Evolutionary conservation across 2,888 invertebrate genomes (phyloP).

Genomic region (Hipparchia sbordonii): DNA sequence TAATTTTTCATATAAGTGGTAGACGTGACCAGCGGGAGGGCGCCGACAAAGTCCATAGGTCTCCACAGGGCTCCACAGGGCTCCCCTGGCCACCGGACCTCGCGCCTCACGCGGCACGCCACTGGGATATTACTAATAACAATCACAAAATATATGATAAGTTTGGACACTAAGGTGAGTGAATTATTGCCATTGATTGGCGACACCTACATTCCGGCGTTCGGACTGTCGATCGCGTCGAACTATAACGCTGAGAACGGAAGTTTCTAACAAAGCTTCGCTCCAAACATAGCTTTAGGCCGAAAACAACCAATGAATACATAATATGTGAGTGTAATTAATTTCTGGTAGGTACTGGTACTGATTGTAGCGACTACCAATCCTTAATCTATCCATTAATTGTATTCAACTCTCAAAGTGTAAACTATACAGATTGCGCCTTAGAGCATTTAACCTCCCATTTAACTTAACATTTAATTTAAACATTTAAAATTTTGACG

Average conservation of each 20-base stretch:
- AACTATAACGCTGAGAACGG: too few relatives aligned
- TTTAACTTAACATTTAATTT: too few relatives aligned
- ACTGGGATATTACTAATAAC: conserved; percentile 63
- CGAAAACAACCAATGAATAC: too few relatives aligned
- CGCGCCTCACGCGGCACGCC: conserved; percentile 48
- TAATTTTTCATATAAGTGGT: conserved; percentile 72
- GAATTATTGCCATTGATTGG: conserved; percentile 43
- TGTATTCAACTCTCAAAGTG: background rate
- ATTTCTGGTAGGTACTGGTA: too few relatives aligned
- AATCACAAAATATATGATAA: conserved; percentile 57
- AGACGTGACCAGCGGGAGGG: conserved; percentile 63
- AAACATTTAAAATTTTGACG: too few relatives aligned
- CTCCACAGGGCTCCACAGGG: conserved; percentile 46
- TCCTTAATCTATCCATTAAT: too few relatives aligned
- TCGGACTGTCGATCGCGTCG: background rate
- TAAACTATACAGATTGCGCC: background rate
- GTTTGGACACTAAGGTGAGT: conserved; percentile 40
- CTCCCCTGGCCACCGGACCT: conserved; percentile 54
- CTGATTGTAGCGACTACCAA: too few relatives aligned
- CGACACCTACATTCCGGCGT: conserved; percentile 37
- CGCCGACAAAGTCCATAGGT: conserved; percentile 76
- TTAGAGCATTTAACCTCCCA: too few relatives aligned
- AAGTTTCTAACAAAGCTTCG: too few relatives aligned
- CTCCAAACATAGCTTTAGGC: too few relatives aligned
- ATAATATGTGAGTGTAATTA: too few relatives aligned